Evolutionary conservation across 2,888 invertebrate genomes (phyloP).

Genomic region (Perizoma affinitatum): DNA sequence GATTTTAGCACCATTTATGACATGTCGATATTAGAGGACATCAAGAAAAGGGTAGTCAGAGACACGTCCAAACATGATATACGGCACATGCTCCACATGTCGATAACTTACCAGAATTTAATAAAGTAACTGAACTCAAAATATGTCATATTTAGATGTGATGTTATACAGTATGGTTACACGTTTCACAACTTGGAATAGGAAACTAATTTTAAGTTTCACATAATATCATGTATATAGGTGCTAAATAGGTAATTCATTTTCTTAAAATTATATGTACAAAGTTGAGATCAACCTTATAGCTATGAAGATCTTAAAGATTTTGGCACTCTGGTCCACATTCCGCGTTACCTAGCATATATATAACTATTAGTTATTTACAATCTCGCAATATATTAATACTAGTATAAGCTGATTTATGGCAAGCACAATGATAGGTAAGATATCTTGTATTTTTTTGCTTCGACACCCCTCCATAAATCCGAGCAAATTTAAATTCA

Average conservation of each 20-base stretch:
- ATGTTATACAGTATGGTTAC: not conserved
- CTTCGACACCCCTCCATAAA: too few relatives aligned
- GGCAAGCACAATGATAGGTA: conserved; percentile 26
- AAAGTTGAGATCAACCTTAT: conserved; percentile 80
- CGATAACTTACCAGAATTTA: too few relatives aligned
- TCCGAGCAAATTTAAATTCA: too few relatives aligned
- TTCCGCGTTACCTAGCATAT: conserved; percentile 36
- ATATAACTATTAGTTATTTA: conserved; percentile 16
- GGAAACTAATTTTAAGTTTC: conserved; percentile 21
- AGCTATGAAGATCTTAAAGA: conserved; percentile 74
- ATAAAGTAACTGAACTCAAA: too few relatives aligned
- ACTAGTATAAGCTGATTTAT: conserved; percentile 10
- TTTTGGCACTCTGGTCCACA: conserved; percentile 82
- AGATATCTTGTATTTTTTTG: not conserved
- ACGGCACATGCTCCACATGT: not conserved
- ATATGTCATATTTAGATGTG: too few relatives aligned
- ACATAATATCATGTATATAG: conserved; percentile 25
- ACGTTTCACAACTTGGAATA: not conserved
- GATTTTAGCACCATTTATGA: conserved; percentile 20
- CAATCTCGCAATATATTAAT: conserved; percentile 51
- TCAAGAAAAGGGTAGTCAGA: too few relatives aligned
- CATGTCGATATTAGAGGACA: not conserved
- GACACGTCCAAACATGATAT: too few relatives aligned
- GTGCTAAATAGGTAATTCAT: conserved; percentile 25
- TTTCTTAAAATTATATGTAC: conserved; percentile 62